Percentiles rank a stretch among this genome's conserved stretches.
Evolutionary conservation across 64 coral and sea anemone genomes (phyloP).

Genomic region (Montipora sp.): DNA sequence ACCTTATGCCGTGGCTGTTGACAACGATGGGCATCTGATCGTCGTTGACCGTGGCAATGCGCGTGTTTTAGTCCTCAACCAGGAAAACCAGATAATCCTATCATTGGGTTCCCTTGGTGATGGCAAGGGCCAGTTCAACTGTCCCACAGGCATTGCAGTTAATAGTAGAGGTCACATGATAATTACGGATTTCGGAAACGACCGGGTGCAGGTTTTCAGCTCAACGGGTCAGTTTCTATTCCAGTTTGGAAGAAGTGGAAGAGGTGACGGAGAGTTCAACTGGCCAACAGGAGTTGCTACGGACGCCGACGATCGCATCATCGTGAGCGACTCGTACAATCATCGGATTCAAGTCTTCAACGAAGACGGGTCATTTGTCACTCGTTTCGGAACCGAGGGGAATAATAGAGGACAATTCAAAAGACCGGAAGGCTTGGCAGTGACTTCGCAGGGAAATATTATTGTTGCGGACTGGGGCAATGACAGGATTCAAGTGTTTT

Average conservation of each 20-base stretch:
- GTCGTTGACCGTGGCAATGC: conserved; percentile 89
- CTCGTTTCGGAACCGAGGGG: conserved; percentile 82
- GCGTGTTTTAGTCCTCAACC: conserved; percentile 78
- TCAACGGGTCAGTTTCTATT: conserved; percentile 78
- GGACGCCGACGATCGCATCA: conserved; percentile 71
- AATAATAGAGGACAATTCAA: conserved; percentile 81
- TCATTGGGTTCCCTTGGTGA: conserved; percentile 85
- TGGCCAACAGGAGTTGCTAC: conserved; percentile 88
- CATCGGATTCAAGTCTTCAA: conserved; percentile 92
- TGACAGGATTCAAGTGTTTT: conserved; percentile 93
- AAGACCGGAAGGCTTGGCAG: conserved; percentile 77
- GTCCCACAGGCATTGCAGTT: conserved; percentile 74
- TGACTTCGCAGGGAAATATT: conserved; percentile 67
- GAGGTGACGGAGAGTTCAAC: conserved; percentile 74
- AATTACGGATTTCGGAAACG: conserved; percentile 91
- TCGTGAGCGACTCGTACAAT: conserved; percentile 93
- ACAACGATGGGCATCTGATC: conserved; percentile 66
- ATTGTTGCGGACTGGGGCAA: conserved; percentile 92
- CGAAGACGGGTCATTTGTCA: conserved; percentile 75
- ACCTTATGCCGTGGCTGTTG: conserved; percentile 79
- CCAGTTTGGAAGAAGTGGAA: conserved; percentile 77
- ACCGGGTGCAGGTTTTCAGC: conserved; percentile 90
- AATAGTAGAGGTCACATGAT: conserved; percentile 80
- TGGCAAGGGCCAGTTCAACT: conserved; percentile 82
- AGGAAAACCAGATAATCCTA: conserved; percentile 45